phyloP scores from a whole-genome alignment of 2,113 vertebrate genomes.

The Hylia prasina region DNA sequence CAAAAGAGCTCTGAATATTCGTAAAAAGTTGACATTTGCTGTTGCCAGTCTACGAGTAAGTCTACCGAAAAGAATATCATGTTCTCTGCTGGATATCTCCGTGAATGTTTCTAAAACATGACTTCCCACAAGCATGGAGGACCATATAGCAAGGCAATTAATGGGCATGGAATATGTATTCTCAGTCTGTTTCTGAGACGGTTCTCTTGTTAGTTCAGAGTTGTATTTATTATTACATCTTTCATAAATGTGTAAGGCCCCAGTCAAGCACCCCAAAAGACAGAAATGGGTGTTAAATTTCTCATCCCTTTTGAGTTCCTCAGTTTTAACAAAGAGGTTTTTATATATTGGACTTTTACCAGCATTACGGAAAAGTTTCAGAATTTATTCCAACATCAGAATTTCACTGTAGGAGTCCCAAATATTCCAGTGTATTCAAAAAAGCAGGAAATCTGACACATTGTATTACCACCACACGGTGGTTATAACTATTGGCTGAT shows the following conservation, averaged over 20 bases:
- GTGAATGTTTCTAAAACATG: slow-evolving; percentile 10
- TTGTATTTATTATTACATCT: slow-evolving; percentile 8
- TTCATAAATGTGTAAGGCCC: background rate
- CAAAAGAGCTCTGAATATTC: slow-evolving; percentile 6
- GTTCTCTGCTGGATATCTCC: slow-evolving; percentile 1
- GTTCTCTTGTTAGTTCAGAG: background rate
- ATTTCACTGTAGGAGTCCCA: background rate
- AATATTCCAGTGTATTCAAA: background rate
- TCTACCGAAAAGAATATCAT: background rate
- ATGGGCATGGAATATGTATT: background rate
- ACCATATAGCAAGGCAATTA: background rate
- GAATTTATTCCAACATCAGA: background rate
- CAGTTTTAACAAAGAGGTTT: background rate
- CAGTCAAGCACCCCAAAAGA: background rate
- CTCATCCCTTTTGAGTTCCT: background rate
- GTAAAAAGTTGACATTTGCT: slow-evolving; percentile 19
- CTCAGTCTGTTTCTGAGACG: background rate
- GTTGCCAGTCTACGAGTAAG: background rate
- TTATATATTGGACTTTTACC: background rate
- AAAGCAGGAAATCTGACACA: background rate
- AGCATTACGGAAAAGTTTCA: background rate
- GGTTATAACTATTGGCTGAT: background rate
- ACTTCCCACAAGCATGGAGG: background rate
- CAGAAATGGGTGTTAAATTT: background rate
- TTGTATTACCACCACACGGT: background rate